Base-by-base conservation (phyloP, 2,113 vertebrate species). In the Ophthalmolycus amberensis region DNA sequence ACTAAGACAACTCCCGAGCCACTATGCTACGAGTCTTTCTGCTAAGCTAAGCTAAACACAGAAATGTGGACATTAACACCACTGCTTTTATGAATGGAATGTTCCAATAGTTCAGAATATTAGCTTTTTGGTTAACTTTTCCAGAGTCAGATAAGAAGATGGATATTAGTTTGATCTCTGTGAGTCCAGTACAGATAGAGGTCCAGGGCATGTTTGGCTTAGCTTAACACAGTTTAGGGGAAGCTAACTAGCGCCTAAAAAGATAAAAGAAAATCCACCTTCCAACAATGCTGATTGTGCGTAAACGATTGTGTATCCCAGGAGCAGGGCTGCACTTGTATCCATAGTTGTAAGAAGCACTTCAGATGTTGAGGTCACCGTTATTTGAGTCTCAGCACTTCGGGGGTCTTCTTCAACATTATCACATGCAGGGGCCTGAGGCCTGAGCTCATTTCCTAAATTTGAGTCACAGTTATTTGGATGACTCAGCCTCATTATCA, bases 391-490 rank as follows among this genome's bases (percentile, higher is more conserved):
- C 68, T 77, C 37, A 22, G 6, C 18, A 34, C 4, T 34, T 34
- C 4, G 1, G 58, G 62, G 67, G 59, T 38, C 42, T 46, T 76
- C 29, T 40, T 20, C 10, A 42, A 50, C 25, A 10, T 5, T 25
- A 56, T 29, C 22, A 48, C 52, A 5, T 71, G 38, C 37, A 44
- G 3, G 12, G 48, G 11, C 29, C 2, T 48, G 32, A 80, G n/a
- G 50, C 27, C 20, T 84, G 81, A 83, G 62, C 56, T 83, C 68
- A 81, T 68, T 48, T 67, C 40, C 77, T 79, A 76, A 89, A 63
- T 88, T 80, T 81, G 74, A 44, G 5, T 73, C 22, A 65, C 56
- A 7, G 9, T 66, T 67, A 63, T 38, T 77, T 65, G 58, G 54
- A 77, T 73, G 14, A 71, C 32, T 77, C 58, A 34, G 56, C 32